Conservation (phyloP, 2,113 vertebrate species). For the Cyprinus carpio region DNA sequence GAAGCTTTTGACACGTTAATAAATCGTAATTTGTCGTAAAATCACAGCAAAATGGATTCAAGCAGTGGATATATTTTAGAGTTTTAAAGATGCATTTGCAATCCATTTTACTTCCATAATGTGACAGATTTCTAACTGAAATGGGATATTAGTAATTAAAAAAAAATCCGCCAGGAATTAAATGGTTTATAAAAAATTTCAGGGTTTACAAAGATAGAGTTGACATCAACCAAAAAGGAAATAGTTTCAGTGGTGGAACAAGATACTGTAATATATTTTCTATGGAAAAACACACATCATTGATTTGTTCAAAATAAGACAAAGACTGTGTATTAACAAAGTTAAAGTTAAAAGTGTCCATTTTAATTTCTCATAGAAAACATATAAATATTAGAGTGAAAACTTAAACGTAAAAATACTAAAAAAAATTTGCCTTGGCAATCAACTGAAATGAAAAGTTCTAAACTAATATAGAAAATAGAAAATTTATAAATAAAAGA, state of each 20-base stretch:
- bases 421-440: too few relatives aligned
- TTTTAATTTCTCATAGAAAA: too few relatives aligned
- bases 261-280: too few relatives aligned
- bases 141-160: neutral
- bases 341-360: too few relatives aligned
- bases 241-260: too few relatives aligned
- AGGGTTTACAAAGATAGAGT: neutral
- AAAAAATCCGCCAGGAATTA: neutral
- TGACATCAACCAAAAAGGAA: neutral
- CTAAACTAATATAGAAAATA: too few relatives aligned
- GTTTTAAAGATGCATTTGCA: neutral
- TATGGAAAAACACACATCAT: too few relatives aligned
- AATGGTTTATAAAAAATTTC: neutral
- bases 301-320: too few relatives aligned
- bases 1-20: neutral
- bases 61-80: neutral
- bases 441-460: too few relatives aligned
- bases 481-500: neutral
- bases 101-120: neutral
- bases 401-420: too few relatives aligned
- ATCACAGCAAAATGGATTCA: conserved; percentile 2
- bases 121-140: neutral
- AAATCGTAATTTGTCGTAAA: neutral
- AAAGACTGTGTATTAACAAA: too few relatives aligned
- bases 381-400: too few relatives aligned